Evolutionary conservation across 2,113 vertebrate genomes (phyloP).

Genomic region (Hyaena hyaena): DNA sequence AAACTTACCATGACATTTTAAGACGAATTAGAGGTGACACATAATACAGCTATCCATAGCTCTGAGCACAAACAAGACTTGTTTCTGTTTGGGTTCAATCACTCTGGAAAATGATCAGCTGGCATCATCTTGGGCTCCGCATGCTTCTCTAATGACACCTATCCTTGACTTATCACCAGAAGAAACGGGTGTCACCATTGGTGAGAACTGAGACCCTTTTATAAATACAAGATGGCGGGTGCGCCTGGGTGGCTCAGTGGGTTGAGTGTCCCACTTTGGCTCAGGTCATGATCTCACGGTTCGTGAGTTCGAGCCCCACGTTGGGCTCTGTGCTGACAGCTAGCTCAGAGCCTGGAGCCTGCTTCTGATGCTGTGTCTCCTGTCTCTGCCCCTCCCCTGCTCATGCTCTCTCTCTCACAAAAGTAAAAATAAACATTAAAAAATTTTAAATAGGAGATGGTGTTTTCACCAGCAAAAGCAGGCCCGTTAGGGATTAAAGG

Average conservation of each 20-base stretch:
- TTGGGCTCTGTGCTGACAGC: too few species aligned
- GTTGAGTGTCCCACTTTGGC: too few species aligned
- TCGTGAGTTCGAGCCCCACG: too few species aligned
- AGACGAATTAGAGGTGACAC: constrained; percentile 49
- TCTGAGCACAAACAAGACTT: constrained; percentile 40
- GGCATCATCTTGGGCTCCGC: background rate
- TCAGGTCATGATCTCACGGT: too few species aligned
- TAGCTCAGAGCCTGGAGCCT: too few species aligned
- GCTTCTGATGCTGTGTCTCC: too few species aligned
- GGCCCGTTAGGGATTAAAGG: background rate
- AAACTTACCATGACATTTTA: constrained; percentile 33
- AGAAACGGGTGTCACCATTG: background rate
- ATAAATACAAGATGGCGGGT: background rate
- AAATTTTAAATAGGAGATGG: background rate
- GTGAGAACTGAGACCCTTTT: background rate
- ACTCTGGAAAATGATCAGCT: constrained; percentile 36
- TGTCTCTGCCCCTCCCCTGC: too few species aligned
- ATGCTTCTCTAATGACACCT: background rate
- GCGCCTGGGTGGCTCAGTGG: too few species aligned
- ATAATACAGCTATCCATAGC: constrained; percentile 17
- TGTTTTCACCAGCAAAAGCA: background rate
- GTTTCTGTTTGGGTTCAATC: constrained; percentile 64
- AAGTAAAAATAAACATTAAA: too few species aligned
- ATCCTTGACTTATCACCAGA: background rate
- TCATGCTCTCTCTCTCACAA: too few species aligned